These are phyloP conservation scores for Eurytoma californica DNA, from an alignment of 2,888 invertebrate species.

Conservation along the genomic window DNA sequence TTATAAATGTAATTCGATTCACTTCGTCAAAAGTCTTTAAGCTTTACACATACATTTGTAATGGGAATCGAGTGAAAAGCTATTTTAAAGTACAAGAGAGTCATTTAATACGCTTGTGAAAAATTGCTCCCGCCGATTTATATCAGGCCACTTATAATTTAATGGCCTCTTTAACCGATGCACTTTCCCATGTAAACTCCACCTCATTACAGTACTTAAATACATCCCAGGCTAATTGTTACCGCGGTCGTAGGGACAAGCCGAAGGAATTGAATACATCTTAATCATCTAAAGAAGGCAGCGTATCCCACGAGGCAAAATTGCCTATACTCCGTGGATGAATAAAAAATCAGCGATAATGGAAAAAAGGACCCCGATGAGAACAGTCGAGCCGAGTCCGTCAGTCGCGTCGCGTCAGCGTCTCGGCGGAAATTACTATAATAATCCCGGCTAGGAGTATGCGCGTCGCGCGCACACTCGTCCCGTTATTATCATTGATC, in stretches of 20 bases:
- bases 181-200: background rate
- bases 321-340: conserved; percentile 36
- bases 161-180: background rate
- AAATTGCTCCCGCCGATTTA: too few relatives aligned
- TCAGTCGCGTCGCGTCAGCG: background rate
- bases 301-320: conserved; percentile 13
- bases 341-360: conserved; percentile 50
- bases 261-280: background rate
- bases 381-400: conserved; percentile 12
- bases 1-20: too few relatives aligned
- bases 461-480: conserved; percentile 30
- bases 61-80: too few relatives aligned
- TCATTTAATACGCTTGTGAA: too few relatives aligned
- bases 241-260: background rate
- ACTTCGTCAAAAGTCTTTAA: too few relatives aligned
- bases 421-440: conserved; percentile 53
- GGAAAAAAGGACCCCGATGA: conserved; percentile 22
- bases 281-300: conserved; percentile 8
- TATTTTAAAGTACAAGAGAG: too few relatives aligned
- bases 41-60: too few relatives aligned
- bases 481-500: conserved; percentile 74
- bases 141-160: too few relatives aligned
- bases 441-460: conserved; percentile 34
- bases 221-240: background rate
- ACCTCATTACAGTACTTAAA: conserved; percentile 2